A percentile compares a stretch with the other conserved stretches of the same genome.
These are phyloP conservation scores for Oceanites oceanicus DNA, from an alignment of 2,113 vertebrate species.

Conservation along the genomic window DNA sequence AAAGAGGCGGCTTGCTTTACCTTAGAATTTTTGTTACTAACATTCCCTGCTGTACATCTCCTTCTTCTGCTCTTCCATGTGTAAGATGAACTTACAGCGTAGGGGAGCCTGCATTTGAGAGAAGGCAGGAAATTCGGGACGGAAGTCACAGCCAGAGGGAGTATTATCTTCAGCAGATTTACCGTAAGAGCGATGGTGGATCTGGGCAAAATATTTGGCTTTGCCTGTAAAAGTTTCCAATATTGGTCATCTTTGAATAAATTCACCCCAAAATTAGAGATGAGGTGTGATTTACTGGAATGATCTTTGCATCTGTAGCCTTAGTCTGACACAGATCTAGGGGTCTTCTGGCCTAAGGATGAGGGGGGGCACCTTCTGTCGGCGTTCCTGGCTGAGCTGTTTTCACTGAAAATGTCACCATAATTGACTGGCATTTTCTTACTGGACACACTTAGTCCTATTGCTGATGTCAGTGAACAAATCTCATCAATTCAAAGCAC, in stretches of 20 bases:
- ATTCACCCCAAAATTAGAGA: background rate
- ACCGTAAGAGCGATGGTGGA: background rate
- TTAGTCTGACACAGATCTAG: background rate
- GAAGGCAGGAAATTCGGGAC: background rate
- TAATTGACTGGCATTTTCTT: background rate
- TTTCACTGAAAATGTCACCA: background rate
- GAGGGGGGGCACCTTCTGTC: background rate
- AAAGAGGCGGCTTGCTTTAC: background rate
- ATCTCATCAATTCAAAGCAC: background rate
- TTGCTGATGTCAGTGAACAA: background rate
- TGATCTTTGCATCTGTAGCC: background rate
- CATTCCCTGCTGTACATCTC: background rate
- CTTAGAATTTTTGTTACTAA: background rate
- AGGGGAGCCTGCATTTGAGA: background rate
- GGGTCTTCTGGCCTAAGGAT: background rate
- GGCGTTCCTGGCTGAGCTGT: rapidly evolving
- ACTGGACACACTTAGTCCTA: background rate
- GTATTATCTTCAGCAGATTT: background rate
- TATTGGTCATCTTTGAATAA: background rate
- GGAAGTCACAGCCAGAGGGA: background rate
- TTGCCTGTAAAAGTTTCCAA: background rate
- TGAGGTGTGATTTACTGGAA: background rate
- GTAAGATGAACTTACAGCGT: too few relatives aligned
- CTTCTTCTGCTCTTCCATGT: background rate
- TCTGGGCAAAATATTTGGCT: background rate